phyloP scores from a whole-genome alignment of 2,888 invertebrate genomes.

The Byasa hedistus region DNA sequence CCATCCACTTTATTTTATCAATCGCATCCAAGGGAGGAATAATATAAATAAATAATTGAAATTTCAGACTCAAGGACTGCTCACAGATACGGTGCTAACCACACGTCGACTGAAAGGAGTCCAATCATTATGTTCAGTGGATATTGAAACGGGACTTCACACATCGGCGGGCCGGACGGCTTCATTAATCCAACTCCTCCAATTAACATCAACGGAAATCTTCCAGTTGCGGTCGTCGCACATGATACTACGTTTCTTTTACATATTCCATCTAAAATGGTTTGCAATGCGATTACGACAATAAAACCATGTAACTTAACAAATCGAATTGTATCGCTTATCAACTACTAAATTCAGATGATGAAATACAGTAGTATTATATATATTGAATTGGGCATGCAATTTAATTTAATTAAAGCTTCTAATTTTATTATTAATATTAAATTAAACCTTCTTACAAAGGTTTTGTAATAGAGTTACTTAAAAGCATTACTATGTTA shows the following conservation, averaged over 20 bases:
- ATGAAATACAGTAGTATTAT: too few relatives aligned
- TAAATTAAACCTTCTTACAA: too few relatives aligned
- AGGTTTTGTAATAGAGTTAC: too few relatives aligned
- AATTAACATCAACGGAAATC: conserved; percentile 55
- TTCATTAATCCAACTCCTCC: conserved; percentile 68
- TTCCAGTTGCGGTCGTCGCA: conserved; percentile 36
- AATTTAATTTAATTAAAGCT: too few relatives aligned
- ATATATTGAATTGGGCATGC: too few relatives aligned
- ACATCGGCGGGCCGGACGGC: conserved; percentile 56
- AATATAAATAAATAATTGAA: conserved; percentile 21
- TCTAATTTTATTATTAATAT: too few relatives aligned
- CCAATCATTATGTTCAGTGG: conserved; percentile 35
- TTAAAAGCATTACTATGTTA: too few relatives aligned
- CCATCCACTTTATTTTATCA: neutral
- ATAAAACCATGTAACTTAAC: too few relatives aligned
- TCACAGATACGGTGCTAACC: conserved; percentile 12
- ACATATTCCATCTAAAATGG: neutral
- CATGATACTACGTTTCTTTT: conserved; percentile 33
- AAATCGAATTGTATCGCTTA: too few relatives aligned
- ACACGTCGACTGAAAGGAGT: conserved; percentile 32
- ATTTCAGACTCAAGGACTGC: conserved; percentile 5
- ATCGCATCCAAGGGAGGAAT: conserved; percentile 2
- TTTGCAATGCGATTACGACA: neutral
- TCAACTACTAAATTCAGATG: too few relatives aligned
- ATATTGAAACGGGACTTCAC: conserved; percentile 48